These are phyloP conservation scores for Latrodectus elegans DNA, from an alignment of 2,888 invertebrate species.

Conservation along the genomic window DNA sequence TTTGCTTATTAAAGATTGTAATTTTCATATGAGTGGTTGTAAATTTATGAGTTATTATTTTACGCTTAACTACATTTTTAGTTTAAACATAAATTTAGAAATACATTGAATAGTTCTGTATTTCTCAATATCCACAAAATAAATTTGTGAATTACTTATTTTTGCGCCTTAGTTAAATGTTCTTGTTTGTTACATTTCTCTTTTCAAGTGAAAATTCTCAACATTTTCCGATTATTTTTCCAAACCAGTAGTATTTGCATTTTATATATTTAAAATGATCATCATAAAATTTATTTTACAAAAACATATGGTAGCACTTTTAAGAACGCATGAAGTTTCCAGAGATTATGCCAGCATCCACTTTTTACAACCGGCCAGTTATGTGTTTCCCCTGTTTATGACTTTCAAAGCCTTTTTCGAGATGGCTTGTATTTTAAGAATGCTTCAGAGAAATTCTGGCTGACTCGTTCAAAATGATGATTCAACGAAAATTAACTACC, in stretches of 20 bases:
- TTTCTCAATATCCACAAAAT: too few relatives aligned
- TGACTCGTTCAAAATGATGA: background rate
- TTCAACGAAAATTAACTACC: background rate
- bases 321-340: background rate
- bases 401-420: slow-evolving; percentile 21
- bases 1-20: too few relatives aligned
- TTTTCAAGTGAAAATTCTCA: background rate
- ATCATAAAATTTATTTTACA: background rate
- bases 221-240: background rate
- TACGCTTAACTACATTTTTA: too few relatives aligned
- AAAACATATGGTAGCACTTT: slow-evolving; percentile 5
- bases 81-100: too few relatives aligned
- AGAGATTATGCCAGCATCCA: slow-evolving; percentile 4
- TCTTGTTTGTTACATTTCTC: too few relatives aligned
- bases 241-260: background rate
- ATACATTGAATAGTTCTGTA: too few relatives aligned
- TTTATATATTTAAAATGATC: slow-evolving; percentile 2
- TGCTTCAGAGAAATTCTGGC: background rate
- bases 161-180: too few relatives aligned
- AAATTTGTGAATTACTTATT: too few relatives aligned
- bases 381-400: slow-evolving; percentile 34
- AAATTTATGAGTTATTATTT: too few relatives aligned
- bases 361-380: slow-evolving; percentile 41
- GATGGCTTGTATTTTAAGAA: slow-evolving; percentile 10
- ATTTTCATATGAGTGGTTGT: too few relatives aligned